Conservation (phyloP, 2,888 invertebrate genomes). For the Hemithea aestivaria region DNA sequence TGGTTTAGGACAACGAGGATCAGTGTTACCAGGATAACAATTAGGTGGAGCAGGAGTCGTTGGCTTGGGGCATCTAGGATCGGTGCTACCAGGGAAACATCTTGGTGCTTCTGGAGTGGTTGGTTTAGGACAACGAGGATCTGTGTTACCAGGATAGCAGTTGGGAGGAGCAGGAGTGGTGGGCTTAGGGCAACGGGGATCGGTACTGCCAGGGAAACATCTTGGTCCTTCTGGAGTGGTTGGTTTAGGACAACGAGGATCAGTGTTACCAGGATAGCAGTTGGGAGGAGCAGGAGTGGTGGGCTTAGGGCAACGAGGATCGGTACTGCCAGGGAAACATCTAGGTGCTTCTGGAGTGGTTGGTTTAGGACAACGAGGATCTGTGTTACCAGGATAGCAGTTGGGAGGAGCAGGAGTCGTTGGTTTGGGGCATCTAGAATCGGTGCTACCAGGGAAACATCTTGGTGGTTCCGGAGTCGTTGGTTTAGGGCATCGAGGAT, state of each 20-base stretch:
- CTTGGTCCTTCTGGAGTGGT: constrained; percentile 29
- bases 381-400: constrained; percentile 42
- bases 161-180: constrained; percentile 7
- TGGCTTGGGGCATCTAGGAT: constrained; percentile 33
- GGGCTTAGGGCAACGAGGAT: constrained; percentile 33
- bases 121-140: constrained; percentile 50
- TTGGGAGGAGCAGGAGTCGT: constrained; percentile 20
- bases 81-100: constrained; percentile 31
- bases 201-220: constrained; percentile 20
- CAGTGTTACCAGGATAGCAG: constrained; percentile 33
- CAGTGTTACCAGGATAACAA: constrained; percentile 33
- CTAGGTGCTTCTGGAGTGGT: constrained; percentile 19
- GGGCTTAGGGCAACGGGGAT: constrained; percentile 13
- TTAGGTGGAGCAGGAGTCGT: constrained; percentile 21
- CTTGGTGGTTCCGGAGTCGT: constrained; percentile 21
- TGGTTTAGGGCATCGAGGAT: constrained; percentile 33
- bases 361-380: constrained; percentile 50
- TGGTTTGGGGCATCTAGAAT: constrained; percentile 31
- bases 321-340: constrained; percentile 31
- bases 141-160: constrained; percentile 42
- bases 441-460: constrained; percentile 33
- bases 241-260: constrained; percentile 35
- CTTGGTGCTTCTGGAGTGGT: constrained; percentile 19
- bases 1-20: constrained; percentile 29
- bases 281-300: constrained; percentile 21